A percentile compares a stretch with the other conserved stretches of the same genome.
phyloP scores from a whole-genome alignment of 2,888 invertebrate species.

The Orchesellides sinensis region DNA sequence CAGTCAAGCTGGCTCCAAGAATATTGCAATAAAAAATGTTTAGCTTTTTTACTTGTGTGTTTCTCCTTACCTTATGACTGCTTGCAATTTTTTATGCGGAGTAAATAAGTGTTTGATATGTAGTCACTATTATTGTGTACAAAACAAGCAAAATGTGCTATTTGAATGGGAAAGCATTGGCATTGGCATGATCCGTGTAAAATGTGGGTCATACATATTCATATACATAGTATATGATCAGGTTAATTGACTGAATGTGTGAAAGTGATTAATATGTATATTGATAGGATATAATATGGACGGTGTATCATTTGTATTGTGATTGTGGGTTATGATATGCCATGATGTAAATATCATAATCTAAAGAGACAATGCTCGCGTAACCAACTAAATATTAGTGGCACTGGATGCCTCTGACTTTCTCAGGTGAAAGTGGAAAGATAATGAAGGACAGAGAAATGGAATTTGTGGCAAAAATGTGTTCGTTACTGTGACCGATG shows the following conservation, averaged over 20 bases:
- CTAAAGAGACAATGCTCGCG: too few species aligned
- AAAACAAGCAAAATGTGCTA: too few species aligned
- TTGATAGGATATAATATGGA: too few species aligned
- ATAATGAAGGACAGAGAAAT: background rate
- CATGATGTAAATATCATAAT: too few species aligned
- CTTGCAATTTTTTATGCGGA: background rate
- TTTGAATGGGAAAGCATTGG: background rate
- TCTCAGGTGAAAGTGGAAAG: background rate
- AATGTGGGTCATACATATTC: too few species aligned
- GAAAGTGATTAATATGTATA: too few species aligned
- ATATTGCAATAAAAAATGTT: slow-evolving; percentile 2
- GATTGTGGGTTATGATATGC: too few species aligned
- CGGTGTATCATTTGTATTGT: too few species aligned
- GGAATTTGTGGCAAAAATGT: too few species aligned
- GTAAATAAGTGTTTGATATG: background rate
- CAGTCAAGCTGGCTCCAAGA: slow-evolving; percentile 47
- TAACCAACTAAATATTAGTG: too few species aligned
- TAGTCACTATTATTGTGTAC: background rate
- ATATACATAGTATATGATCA: too few species aligned
- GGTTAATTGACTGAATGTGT: too few species aligned
- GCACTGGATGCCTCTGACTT: background rate
- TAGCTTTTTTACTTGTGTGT: background rate
- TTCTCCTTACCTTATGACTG: background rate
- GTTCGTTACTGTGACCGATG: background rate
- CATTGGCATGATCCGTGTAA: background rate